phyloP scores from a whole-genome alignment of 2,113 vertebrate species.

The Grantiella picta region DNA sequence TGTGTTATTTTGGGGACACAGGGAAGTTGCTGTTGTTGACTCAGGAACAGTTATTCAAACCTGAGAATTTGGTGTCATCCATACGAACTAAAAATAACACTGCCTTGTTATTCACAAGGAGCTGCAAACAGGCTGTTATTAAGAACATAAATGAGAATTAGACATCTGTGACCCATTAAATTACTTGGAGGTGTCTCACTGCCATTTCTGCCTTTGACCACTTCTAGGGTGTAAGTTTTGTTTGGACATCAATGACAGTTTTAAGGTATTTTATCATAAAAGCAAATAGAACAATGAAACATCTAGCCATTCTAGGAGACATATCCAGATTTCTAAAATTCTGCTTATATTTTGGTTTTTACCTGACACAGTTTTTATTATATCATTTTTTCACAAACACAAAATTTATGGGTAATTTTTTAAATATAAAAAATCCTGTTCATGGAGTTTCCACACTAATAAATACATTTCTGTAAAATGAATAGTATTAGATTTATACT shows the following conservation, averaged over 20 bases:
- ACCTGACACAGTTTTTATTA: neutral
- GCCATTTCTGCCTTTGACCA: neutral
- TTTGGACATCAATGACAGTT: neutral
- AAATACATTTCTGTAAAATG: neutral
- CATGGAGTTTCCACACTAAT: neutral
- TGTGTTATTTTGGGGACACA: neutral
- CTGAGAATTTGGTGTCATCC: neutral
- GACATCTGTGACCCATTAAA: neutral
- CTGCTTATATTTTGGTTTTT: neutral
- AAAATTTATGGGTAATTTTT: neutral
- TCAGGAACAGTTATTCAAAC: neutral
- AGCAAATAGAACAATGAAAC: neutral
- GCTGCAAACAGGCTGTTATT: neutral
- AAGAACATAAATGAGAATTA: neutral
- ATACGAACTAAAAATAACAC: neutral
- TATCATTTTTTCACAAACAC: neutral
- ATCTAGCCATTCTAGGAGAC: neutral
- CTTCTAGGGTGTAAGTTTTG: neutral
- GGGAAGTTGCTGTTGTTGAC: neutral
- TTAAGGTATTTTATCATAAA: neutral
- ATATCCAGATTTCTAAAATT: neutral
- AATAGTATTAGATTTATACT: neutral
- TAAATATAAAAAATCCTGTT: neutral
- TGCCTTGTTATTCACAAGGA: neutral
- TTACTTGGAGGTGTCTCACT: neutral